Evolutionary conservation across 2,113 vertebrate species (phyloP).

Genomic region (Phycodurus eques): DNA sequence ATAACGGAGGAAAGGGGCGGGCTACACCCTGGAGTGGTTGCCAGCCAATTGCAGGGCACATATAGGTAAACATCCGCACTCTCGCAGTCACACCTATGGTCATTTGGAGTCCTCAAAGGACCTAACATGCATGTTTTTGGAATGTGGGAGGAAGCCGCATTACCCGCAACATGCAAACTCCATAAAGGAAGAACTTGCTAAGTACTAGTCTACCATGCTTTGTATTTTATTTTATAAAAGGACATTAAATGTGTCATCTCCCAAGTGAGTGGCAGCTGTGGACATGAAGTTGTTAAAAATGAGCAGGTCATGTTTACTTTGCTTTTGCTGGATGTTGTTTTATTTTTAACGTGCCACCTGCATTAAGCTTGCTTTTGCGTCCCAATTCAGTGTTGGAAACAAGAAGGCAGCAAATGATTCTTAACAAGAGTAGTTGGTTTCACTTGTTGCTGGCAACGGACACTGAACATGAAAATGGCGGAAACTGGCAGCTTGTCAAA

Average conservation of each 20-base stretch:
- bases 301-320: slow-evolving; percentile 7
- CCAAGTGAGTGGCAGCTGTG: background rate
- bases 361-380: background rate
- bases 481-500: slow-evolving; percentile 53
- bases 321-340: background rate
- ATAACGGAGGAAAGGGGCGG: too few species aligned
- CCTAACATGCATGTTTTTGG: too few species aligned
- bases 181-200: too few species aligned
- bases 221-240: background rate
- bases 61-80: too few species aligned
- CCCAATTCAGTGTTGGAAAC: background rate
- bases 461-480: slow-evolving; percentile 43
- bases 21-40: too few species aligned
- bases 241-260: background rate
- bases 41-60: too few species aligned
- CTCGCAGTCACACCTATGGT: too few species aligned
- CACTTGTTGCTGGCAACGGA: background rate
- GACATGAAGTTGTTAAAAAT: background rate
- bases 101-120: too few species aligned
- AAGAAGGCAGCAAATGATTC: background rate
- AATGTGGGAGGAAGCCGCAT: too few species aligned
- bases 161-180: too few species aligned
- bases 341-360: background rate
- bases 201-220: too few species aligned
- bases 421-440: background rate